Percentiles rank a stretch among this genome's conserved stretches.
phyloP scores from a whole-genome alignment of 2,888 invertebrate genomes.

The Hofmannophila pseudospretella region DNA sequence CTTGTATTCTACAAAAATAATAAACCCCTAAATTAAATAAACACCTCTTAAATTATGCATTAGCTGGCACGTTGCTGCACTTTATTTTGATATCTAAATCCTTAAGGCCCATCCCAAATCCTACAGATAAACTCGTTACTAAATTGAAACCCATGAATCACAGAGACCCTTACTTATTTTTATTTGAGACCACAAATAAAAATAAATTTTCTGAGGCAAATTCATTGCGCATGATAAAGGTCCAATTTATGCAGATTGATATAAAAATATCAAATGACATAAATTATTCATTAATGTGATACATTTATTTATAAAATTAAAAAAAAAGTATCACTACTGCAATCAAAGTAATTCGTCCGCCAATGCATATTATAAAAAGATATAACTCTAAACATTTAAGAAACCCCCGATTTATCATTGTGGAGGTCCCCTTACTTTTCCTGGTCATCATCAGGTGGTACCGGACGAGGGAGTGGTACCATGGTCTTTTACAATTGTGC shows the following conservation, averaged over 20 bases:
- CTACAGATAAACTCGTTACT: slow-evolving; percentile 5
- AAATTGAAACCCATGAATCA: slow-evolving; percentile 28
- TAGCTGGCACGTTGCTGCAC: background rate
- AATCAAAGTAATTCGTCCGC: too few relatives aligned
- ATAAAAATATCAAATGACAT: slow-evolving; percentile 4
- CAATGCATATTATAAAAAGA: too few relatives aligned
- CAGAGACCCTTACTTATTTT: slow-evolving; percentile 18
- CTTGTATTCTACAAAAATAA: too few relatives aligned
- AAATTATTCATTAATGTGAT: background rate
- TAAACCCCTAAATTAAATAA: background rate
- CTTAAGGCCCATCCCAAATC: slow-evolving; percentile 1
- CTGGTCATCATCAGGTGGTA: too few relatives aligned
- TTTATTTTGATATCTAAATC: slow-evolving; percentile 6
- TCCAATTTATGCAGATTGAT: slow-evolving; percentile 41
- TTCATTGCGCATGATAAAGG: slow-evolving; percentile 39
- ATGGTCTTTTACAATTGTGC: too few relatives aligned
- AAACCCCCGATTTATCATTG: too few relatives aligned
- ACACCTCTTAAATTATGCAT: background rate
- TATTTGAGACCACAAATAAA: slow-evolving; percentile 21
- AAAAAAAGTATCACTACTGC: too few relatives aligned
- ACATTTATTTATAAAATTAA: too few relatives aligned
- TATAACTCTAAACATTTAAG: too few relatives aligned
- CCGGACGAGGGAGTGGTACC: too few relatives aligned
- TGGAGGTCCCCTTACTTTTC: too few relatives aligned
- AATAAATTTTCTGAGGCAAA: slow-evolving; percentile 24